phyloP scores from a whole-genome alignment of 37 sponge, comb jelly and placozoan species.

The Chondrosia reniformis region DNA sequence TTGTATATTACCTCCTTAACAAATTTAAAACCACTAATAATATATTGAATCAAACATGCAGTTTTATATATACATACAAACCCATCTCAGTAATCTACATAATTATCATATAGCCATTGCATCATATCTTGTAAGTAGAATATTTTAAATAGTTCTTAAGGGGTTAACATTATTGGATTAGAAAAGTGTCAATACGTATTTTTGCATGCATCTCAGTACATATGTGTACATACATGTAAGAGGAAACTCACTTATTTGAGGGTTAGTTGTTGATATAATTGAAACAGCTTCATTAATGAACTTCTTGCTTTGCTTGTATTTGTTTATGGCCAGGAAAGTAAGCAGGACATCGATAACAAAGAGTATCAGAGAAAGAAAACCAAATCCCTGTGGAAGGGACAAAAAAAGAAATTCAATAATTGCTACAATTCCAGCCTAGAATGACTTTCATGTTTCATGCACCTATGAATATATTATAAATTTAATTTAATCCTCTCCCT shows the following conservation, averaged over 20 bases:
- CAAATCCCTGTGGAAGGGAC: conserved; percentile 29
- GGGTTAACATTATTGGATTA: no score
- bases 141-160: no score
- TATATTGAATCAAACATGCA: no score
- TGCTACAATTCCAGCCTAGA: background rate
- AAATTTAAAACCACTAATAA: no score
- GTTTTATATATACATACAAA: no score
- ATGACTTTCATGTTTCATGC: no score
- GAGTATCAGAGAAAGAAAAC: conserved; percentile 27
- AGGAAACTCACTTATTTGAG: background rate
- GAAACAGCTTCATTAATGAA: conserved; percentile 6
- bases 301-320: background rate
- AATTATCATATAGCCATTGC: no score
- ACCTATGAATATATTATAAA: no score
- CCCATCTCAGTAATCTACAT: no score
- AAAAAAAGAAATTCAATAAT: background rate
- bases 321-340: conserved; percentile 28
- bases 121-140: no score
- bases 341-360: conserved; percentile 44
- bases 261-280: background rate
- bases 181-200: background rate
- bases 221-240: background rate
- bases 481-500: no score
- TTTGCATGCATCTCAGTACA: background rate
- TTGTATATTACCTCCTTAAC: no score